Evolutionary conservation across 1,140 invertebrate species (phyloP).

Genomic region (Phortica variegata): DNA sequence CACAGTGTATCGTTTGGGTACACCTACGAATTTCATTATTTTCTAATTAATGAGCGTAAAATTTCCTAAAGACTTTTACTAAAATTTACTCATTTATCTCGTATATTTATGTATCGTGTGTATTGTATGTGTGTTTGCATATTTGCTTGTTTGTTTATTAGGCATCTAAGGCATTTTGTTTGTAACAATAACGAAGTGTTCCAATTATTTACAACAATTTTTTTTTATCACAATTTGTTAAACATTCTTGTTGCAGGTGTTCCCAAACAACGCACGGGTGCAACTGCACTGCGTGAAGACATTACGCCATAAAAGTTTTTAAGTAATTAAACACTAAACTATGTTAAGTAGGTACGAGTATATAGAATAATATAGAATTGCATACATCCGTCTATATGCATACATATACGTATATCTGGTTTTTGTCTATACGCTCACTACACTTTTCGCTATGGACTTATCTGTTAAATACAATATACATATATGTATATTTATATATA

Average conservation of each 20-base stretch:
- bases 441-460: constrained; percentile 18
- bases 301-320: no score
- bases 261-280: no score
- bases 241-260: constrained; percentile 20
- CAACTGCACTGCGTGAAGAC: no score
- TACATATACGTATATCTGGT: constrained; percentile 11
- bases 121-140: constrained; percentile 18
- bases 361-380: not conserved
- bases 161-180: constrained; percentile 33
- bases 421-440: constrained; percentile 22
- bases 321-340: not conserved
- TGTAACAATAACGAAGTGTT: constrained; percentile 3
- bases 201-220: constrained; percentile 28
- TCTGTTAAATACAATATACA: not conserved
- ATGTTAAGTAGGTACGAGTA: not conserved
- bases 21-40: no score
- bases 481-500: not conserved
- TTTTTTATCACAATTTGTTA: constrained; percentile 42
- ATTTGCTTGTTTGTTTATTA: constrained; percentile 20
- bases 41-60: no score
- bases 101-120: constrained; percentile 11
- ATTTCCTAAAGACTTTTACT: constrained; percentile 16
- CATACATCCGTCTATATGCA: not conserved
- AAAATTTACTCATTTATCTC: constrained; percentile 32
- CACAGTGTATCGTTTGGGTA: constrained; percentile 34